Conservation (phyloP, 2,797 vertebrate genomes). For the Sebastes steindachneri region DNA sequence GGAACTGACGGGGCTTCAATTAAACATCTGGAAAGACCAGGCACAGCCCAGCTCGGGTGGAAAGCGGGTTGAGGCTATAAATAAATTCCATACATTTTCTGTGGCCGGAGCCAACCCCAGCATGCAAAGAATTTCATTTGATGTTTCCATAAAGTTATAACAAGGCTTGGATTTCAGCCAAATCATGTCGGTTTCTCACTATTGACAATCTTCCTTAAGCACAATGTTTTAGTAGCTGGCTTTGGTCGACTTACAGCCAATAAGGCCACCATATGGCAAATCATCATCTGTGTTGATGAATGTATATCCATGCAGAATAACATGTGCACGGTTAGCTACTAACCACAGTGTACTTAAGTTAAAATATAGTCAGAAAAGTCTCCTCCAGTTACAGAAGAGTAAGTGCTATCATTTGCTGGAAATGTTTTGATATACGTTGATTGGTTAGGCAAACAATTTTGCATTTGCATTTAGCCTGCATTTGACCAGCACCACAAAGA, state of each 20-base stretch:
- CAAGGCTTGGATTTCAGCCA: constrained; percentile 53
- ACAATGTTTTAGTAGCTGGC: constrained; percentile 52
- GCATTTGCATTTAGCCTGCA: not conserved
- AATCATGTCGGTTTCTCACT: constrained; percentile 36
- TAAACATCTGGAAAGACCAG: constrained; percentile 74
- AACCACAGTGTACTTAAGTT: not conserved
- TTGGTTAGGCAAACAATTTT: not conserved
- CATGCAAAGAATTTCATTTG: constrained; percentile 70
- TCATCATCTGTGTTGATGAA: constrained; percentile 3
- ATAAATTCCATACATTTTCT: constrained; percentile 82
- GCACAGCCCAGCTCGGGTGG: constrained; percentile 53
- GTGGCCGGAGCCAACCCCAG: constrained; percentile 64
- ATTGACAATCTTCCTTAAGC: constrained; percentile 24
- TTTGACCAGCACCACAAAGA: no score
- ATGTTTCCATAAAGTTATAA: constrained; percentile 74
- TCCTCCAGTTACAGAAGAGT: not conserved
- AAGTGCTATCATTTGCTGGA: not conserved
- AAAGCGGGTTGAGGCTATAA: constrained; percentile 62
- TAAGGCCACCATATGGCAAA: not conserved
- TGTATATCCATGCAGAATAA: not conserved
- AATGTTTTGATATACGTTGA: not conserved
- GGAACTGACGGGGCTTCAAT: constrained; percentile 63
- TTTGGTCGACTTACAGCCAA: constrained; percentile 22
- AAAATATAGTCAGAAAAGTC: not conserved
- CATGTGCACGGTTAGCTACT: not conserved